Conservation (phyloP, 2,888 invertebrate genomes). For the Plemyria rubiginata region DNA sequence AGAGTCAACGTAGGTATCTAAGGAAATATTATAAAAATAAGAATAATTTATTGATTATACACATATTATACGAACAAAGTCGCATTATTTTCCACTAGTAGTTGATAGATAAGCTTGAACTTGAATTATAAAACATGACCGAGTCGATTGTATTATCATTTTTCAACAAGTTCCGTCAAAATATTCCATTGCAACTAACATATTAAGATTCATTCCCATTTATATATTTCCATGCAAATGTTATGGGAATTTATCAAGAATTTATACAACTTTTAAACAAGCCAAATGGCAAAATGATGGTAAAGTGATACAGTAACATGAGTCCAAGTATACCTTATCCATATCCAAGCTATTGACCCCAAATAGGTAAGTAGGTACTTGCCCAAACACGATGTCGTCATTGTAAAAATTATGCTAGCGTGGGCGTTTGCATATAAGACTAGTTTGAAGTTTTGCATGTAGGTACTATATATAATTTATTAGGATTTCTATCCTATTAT, state of each 20-base stretch:
- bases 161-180: constrained; percentile 2
- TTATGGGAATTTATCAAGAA: constrained; percentile 29
- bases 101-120: constrained; percentile 15
- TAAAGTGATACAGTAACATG: constrained; percentile 12
- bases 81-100: too few species aligned
- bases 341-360: constrained; percentile 19
- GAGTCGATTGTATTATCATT: constrained; percentile 5
- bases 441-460: too few species aligned
- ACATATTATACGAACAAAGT: too few species aligned
- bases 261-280: constrained; percentile 27
- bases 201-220: constrained; percentile 13
- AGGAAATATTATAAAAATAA: too few species aligned
- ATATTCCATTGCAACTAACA: constrained; percentile 12
- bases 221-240: constrained; percentile 24
- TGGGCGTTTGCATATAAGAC: background rate
- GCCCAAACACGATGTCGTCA: constrained; percentile 1
- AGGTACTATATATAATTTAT: too few species aligned
- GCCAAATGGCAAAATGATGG: constrained; percentile 17
- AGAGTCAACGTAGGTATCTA: too few species aligned
- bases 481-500: too few species aligned
- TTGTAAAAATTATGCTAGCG: constrained; percentile 19
- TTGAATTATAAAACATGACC: constrained; percentile 20
- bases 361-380: too few species aligned
- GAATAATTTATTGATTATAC: too few species aligned
- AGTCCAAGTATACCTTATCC: background rate